Conservation (phyloP, 2,888 invertebrate genomes). For the Eupithecia inturbata region DNA sequence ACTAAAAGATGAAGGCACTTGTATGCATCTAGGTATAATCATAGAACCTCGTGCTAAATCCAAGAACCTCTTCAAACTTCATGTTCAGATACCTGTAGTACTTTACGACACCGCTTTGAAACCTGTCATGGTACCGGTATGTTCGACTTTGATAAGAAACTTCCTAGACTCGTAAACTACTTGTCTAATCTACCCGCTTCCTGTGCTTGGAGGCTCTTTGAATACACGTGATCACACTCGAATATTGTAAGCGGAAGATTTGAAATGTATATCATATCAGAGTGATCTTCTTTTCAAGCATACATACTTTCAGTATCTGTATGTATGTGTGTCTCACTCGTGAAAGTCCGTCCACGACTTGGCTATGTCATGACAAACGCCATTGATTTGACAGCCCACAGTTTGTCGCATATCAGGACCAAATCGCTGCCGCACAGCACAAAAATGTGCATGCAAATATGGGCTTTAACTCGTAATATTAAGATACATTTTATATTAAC, state of each 20-base stretch:
- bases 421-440: too few relatives aligned
- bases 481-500: too few relatives aligned
- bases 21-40: not conserved
- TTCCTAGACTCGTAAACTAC: conserved; percentile 18
- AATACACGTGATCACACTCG: not conserved
- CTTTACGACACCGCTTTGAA: conserved; percentile 4
- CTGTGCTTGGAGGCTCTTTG: not conserved
- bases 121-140: conserved; percentile 1
- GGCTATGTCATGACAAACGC: not conserved
- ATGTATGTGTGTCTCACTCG: too few relatives aligned
- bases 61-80: conserved; percentile 7
- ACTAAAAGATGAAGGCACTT: not conserved
- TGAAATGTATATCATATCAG: not conserved
- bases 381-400: not conserved
- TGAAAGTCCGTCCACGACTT: not conserved
- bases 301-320: not conserved
- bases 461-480: too few relatives aligned
- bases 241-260: not conserved
- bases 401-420: too few relatives aligned
- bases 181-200: conserved; percentile 16
- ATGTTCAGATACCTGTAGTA: not conserved
- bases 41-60: not conserved
- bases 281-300: not conserved
- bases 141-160: conserved; percentile 16
- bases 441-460: too few relatives aligned